These are phyloP conservation scores for Hydractinia echinata DNA, from an alignment of 30 jellyfish, hydroid and myxozoan species.

Conservation along the genomic window DNA sequence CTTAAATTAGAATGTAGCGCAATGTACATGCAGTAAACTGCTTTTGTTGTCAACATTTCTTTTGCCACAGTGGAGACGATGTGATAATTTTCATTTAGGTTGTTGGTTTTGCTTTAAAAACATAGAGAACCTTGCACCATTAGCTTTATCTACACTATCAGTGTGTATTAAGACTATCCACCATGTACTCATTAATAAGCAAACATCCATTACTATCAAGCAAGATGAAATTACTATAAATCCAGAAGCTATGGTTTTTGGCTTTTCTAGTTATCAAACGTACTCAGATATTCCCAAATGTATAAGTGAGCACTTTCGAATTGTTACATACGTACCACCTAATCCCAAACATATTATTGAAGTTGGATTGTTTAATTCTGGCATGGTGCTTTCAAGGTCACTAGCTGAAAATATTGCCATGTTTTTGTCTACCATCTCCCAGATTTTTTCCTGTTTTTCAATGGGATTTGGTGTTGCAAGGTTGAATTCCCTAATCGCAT, in stretches of 20 bases:
- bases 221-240: background rate
- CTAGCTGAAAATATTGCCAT: background rate
- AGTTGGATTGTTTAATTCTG: slow-evolving; percentile 17
- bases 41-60: no score
- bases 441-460: background rate
- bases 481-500: background rate
- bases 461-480: background rate
- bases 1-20: no score
- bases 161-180: background rate
- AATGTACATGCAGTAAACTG: no score
- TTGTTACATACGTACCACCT: slow-evolving; percentile 1
- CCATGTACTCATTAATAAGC: background rate
- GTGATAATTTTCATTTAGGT: background rate
- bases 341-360: background rate
- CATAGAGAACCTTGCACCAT: slow-evolving; percentile 9
- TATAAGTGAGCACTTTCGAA: background rate
- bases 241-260: background rate
- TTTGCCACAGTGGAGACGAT: no score
- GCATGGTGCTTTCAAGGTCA: slow-evolving; percentile 1
- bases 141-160: background rate
- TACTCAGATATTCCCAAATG: background rate
- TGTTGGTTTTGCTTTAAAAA: slow-evolving; percentile 15
- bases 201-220: background rate
- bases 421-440: background rate
- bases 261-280: background rate